phyloP scores from a whole-genome alignment of 2,797 vertebrate genomes.

The Chlorospingus semifuscus region DNA sequence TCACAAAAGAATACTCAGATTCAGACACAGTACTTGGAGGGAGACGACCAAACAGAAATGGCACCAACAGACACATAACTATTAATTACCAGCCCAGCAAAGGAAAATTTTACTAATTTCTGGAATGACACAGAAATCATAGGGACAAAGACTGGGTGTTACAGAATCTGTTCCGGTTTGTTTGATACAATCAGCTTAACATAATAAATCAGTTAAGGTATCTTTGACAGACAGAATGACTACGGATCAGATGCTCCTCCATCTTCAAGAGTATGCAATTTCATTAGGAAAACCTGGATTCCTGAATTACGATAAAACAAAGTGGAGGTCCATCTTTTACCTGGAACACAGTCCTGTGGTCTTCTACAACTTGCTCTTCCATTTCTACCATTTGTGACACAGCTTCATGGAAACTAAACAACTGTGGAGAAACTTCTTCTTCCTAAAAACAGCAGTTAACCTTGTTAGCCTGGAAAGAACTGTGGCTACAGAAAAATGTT shows the following conservation, averaged over 20 bases:
- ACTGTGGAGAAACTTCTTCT: conserved; percentile 95
- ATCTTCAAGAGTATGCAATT: neutral
- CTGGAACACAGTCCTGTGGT: conserved; percentile 94
- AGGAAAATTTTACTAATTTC: neutral
- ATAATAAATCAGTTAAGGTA: neutral
- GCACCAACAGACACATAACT: neutral
- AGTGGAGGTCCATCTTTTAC: conserved; percentile 66
- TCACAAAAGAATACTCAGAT: neutral
- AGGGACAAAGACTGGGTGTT: neutral
- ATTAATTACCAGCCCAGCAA: neutral
- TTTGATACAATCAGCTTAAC: neutral
- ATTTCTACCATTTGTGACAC: conserved; percentile 98
- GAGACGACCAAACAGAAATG: neutral
- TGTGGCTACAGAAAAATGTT: neutral
- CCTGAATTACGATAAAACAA: neutral
- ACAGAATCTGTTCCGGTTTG: neutral
- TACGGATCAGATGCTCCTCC: neutral
- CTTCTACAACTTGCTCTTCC: conserved; percentile 98
- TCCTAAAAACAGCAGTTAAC: conserved; percentile 77
- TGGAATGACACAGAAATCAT: neutral
- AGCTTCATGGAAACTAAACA: conserved; percentile 96
- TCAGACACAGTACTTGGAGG: neutral
- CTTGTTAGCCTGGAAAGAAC: neutral
- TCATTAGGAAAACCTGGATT: neutral
- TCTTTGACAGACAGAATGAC: neutral